phyloP scores from a whole-genome alignment of 2,797 vertebrate genomes.

The Erithacus rubecula region DNA sequence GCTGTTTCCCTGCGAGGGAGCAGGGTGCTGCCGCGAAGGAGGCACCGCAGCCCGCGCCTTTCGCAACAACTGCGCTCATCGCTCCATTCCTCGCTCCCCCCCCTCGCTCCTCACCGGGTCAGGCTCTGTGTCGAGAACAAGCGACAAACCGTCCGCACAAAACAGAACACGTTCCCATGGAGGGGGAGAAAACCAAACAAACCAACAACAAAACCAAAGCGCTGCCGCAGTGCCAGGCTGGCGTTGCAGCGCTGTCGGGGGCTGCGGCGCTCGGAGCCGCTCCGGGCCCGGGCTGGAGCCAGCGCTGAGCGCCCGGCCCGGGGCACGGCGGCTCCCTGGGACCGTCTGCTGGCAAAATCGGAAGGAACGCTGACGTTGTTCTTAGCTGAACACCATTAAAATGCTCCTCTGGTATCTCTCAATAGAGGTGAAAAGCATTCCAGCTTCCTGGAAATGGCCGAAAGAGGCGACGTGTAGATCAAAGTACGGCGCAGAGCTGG shows the following conservation, averaged over 20 bases:
- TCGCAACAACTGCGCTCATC: slow-evolving; percentile 13
- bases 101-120: not conserved
- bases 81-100: not conserved
- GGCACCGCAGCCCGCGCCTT: slow-evolving; percentile 28
- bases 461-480: slow-evolving; percentile 28
- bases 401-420: not conserved
- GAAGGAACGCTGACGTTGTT: not conserved
- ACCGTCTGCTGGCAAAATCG: not conserved
- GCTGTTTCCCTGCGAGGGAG: slow-evolving; percentile 1
- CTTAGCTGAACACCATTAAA: slow-evolving; percentile 22
- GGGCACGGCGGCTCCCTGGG: not conserved
- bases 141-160: slow-evolving; percentile 44
- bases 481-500: slow-evolving; percentile 5
- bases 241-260: not conserved
- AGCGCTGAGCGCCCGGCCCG: not conserved
- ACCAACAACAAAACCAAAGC: not conserved
- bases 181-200: not conserved
- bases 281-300: not conserved
- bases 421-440: slow-evolving; percentile 11
- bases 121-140: slow-evolving; percentile 27
- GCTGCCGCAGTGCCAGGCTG: not conserved
- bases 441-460: slow-evolving; percentile 47
- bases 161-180: slow-evolving; percentile 57
- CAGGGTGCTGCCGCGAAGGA: slow-evolving; percentile 25
- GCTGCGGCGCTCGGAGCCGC: not conserved